Evolutionary conservation across 2,113 vertebrate species (phyloP).

Genomic region (Amazona guildingii): DNA sequence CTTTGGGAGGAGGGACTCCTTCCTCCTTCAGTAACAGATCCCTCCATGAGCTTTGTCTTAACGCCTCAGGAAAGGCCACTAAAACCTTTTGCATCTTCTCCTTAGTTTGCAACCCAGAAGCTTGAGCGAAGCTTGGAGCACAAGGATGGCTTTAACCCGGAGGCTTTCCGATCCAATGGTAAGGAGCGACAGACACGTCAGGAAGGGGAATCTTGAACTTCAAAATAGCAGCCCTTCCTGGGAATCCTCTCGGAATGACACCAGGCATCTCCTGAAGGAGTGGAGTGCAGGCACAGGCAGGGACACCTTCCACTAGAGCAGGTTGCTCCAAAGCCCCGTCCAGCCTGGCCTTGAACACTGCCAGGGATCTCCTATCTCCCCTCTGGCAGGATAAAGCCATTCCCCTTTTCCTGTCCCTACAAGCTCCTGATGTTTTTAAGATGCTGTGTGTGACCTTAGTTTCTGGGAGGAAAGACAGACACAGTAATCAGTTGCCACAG

Average conservation of each 20-base stretch:
- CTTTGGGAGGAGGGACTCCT: not conserved
- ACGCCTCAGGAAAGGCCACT: accelerated
- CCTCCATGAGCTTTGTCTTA: accelerated
- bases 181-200: not conserved
- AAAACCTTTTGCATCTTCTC: not conserved
- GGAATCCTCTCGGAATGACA: not conserved
- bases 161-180: constrained; percentile 68
- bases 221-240: too few species aligned
- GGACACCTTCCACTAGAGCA: not conserved
- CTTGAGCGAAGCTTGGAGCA: constrained; percentile 55
- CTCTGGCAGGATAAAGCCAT: not conserved
- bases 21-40: not conserved
- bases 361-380: not conserved
- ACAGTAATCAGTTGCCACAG: accelerated
- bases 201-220: not conserved
- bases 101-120: constrained; percentile 72
- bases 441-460: accelerated
- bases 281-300: not conserved
- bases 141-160: constrained; percentile 49
- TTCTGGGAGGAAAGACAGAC: not conserved
- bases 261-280: too few species aligned
- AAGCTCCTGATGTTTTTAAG: not conserved
- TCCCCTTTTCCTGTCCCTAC: not conserved
- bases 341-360: not conserved
- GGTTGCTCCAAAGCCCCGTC: not conserved